Evolutionary conservation across 2,113 vertebrate genomes (phyloP).

Genomic region (Protobothrops flavoviridis): DNA sequence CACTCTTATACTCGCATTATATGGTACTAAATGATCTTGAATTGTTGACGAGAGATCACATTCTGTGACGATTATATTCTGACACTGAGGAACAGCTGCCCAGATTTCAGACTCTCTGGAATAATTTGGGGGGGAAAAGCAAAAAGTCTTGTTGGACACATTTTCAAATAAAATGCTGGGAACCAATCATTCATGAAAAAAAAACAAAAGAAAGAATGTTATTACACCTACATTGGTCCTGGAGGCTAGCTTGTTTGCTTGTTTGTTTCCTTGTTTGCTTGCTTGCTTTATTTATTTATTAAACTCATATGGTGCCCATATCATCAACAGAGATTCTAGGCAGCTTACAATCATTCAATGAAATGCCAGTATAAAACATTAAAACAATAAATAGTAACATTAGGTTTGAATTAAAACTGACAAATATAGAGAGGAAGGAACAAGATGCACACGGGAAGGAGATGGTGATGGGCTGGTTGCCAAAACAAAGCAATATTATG

Average conservation of each 20-base stretch:
- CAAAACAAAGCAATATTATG: too few species aligned
- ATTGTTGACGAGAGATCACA: slow-evolving; percentile 59
- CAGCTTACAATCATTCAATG: not conserved
- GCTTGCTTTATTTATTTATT: not conserved
- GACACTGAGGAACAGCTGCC: slow-evolving; percentile 60
- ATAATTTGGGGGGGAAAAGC: not conserved
- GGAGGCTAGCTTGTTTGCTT: not conserved
- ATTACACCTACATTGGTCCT: not conserved
- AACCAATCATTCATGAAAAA: not conserved
- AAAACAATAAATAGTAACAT: not conserved
- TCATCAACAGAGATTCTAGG: not conserved
- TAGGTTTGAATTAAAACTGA: not conserved
- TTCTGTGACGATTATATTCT: not conserved
- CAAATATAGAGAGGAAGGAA: not conserved
- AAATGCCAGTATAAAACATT: not conserved
- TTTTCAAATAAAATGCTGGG: not conserved
- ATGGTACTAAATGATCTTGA: not conserved
- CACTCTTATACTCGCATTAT: slow-evolving; percentile 50
- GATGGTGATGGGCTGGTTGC: not conserved
- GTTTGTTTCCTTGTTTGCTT: not conserved
- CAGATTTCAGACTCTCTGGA: slow-evolving; percentile 21
- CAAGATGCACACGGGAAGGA: not conserved
- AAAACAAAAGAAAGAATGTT: not conserved
- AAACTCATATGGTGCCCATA: not conserved
- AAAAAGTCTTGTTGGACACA: not conserved